A percentile compares a stretch with the other conserved stretches of the same genome.
These are phyloP conservation scores for Scolanthus callimorphus DNA, from an alignment of 92 coral and sea anemone species.

Conservation along the genomic window DNA sequence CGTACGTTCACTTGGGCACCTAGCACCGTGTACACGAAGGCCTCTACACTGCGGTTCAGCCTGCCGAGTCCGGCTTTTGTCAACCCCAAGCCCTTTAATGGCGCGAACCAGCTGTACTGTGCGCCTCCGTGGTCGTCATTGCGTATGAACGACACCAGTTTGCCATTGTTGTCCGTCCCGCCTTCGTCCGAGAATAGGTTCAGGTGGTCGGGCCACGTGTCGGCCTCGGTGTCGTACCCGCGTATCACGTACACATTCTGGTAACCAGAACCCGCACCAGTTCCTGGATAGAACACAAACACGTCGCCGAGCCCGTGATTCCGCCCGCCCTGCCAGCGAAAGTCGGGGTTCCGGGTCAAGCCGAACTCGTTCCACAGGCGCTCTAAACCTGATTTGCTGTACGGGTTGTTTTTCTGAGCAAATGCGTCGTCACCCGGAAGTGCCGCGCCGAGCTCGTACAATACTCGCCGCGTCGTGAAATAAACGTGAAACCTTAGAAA, in stretches of 20 bases:
- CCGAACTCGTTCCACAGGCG: constrained; percentile 21
- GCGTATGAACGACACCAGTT: neutral
- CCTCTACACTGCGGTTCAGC: constrained; percentile 20
- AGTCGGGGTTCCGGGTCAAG: constrained; percentile 7
- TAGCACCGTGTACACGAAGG: constrained; percentile 13
- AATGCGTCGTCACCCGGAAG: constrained; percentile 22
- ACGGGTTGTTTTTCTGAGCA: constrained; percentile 2
- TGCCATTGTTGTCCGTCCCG: constrained; percentile 4
- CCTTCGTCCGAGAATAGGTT: constrained; percentile 14
- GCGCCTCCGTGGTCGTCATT: constrained; percentile 2
- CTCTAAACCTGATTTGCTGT: constrained; percentile 13
- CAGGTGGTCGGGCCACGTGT: neutral
- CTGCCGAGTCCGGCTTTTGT: constrained; percentile 22
- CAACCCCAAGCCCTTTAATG: too few relatives aligned
- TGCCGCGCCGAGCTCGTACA: constrained; percentile 19
- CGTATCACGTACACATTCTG: neutral
- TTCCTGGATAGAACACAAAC: neutral
- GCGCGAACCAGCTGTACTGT: too few relatives aligned
- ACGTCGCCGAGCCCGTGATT: constrained; percentile 16
- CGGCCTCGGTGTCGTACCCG: constrained; percentile 2
- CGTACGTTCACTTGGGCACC: constrained; percentile 19
- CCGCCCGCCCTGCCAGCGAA: constrained; percentile 9
- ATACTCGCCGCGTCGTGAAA: constrained; percentile 22
- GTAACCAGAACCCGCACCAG: too few relatives aligned
- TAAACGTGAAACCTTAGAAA: constrained; percentile 32